Evolutionary conservation across 2,113 vertebrate species (phyloP).

Genomic region (Gallinago paraguaiae): DNA sequence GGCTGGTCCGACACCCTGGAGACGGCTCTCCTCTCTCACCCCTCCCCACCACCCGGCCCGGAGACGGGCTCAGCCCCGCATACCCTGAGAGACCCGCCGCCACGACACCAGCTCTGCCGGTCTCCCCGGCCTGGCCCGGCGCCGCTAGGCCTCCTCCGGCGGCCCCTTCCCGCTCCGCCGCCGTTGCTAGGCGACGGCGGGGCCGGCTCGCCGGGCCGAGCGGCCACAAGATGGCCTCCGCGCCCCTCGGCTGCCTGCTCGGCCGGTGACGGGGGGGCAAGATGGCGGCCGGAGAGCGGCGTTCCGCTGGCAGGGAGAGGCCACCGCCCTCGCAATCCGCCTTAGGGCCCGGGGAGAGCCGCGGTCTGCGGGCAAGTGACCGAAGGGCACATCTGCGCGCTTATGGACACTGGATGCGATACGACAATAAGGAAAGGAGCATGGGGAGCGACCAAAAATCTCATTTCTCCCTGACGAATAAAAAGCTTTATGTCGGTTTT

Average conservation of each 20-base stretch:
- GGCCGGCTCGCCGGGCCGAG: not conserved
- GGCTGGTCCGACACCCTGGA: no score
- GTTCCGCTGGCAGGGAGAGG: not conserved
- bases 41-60: not conserved
- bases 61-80: not conserved
- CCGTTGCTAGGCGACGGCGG: slow-evolving; percentile 32
- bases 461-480: not conserved
- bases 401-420: rapidly evolving
- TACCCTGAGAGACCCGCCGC: not conserved
- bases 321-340: rapidly evolving
- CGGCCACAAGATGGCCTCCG: slow-evolving; percentile 54
- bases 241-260: not conserved
- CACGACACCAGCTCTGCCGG: not conserved
- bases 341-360: rapidly evolving
- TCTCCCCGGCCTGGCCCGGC: not conserved
- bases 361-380: rapidly evolving
- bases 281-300: not conserved
- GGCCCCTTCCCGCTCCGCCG: not conserved
- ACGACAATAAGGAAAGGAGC: not conserved
- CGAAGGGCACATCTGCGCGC: rapidly evolving
- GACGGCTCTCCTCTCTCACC: not conserved
- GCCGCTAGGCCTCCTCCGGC: no score
- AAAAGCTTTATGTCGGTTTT: not conserved
- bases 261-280: not conserved
- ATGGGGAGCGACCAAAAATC: rapidly evolving